These are phyloP conservation scores for Tenthredo amoena DNA, from an alignment of 2,888 invertebrate genomes.

Conservation along the genomic window DNA sequence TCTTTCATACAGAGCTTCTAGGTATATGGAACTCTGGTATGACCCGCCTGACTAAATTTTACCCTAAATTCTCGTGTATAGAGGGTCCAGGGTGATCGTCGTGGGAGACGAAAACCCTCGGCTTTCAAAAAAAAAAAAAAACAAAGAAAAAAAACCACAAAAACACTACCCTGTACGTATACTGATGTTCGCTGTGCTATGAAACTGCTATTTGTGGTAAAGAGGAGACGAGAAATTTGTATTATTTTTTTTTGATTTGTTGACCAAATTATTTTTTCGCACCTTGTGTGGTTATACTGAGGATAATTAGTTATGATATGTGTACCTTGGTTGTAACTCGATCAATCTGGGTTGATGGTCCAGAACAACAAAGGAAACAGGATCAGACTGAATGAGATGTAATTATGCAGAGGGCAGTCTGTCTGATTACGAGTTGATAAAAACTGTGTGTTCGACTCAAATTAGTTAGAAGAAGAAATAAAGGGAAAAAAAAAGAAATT, in stretches of 20 bases:
- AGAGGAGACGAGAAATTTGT: neutral
- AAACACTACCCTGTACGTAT: too few species aligned
- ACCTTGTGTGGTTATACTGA: neutral
- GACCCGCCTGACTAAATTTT: neutral
- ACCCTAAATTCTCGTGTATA: neutral
- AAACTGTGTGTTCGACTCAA: neutral
- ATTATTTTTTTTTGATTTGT: neutral
- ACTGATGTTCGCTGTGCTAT: too few species aligned
- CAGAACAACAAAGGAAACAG: constrained; percentile 9
- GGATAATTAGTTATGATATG: neutral
- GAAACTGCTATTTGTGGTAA: too few species aligned
- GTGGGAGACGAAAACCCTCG: neutral
- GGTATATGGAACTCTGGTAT: neutral
- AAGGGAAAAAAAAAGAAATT: neutral
- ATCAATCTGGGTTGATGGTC: neutral
- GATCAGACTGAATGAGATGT: neutral
- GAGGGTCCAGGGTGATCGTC: neutral
- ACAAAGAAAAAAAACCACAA: neutral
- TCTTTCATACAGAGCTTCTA: neutral
- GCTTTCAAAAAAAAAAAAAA: neutral
- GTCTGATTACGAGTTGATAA: neutral
- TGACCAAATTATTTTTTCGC: neutral
- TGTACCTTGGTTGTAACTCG: neutral
- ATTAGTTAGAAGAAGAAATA: neutral
- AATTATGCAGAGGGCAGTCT: neutral